Evolutionary conservation across 2,113 vertebrate species (phyloP), one percentile per base, ranked within the genome.

Genomic region (Seriola dumerili): DNA sequence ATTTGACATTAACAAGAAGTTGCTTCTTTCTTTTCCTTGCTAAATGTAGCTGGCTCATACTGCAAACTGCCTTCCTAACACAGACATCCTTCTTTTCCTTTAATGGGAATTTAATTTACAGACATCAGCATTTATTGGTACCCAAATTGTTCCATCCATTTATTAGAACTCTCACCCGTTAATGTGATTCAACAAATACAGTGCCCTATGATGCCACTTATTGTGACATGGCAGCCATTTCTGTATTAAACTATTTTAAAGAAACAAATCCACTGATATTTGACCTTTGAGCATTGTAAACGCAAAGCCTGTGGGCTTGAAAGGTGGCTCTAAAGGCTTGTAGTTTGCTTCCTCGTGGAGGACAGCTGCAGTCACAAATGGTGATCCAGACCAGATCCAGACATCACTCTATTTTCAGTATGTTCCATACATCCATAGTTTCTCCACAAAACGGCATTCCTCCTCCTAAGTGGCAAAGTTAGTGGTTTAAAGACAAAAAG

Each of bases 1-100:
- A 58, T 75, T 70, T 78, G 78, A 76, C 78, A 83, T 76, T 78
- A 78, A 78, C 57, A 40, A 83, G 58, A 64, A 32, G 0, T 14
- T 38, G 10, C 13, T 44, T 65, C 9, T 73, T 16, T 76, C 16
- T 34, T 34, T 63, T 50, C 3, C 52, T 73, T 38, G 0, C 25
- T 76, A 29, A 64, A 77, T 42, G 21, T 34, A n/a, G 10, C 4
- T 17, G 59, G 11, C 4, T 25, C 1, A 1, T 55, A 44, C 36
- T 25, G 25, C 21, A 32, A 3, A 48, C 1, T 63, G 4, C 0
- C 36, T 61, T 63, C 17, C 17, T 57, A 4, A 59, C 11, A 59
- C 2, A 42, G 29, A 67, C 1, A 46, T 7, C 4, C 2, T 38
- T 50, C 16, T 58, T 38, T 38, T 59, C 16, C 54, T 32, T 67